phyloP scores from a whole-genome alignment of 2,113 vertebrate species.

The Pachypanchax playfairii region DNA sequence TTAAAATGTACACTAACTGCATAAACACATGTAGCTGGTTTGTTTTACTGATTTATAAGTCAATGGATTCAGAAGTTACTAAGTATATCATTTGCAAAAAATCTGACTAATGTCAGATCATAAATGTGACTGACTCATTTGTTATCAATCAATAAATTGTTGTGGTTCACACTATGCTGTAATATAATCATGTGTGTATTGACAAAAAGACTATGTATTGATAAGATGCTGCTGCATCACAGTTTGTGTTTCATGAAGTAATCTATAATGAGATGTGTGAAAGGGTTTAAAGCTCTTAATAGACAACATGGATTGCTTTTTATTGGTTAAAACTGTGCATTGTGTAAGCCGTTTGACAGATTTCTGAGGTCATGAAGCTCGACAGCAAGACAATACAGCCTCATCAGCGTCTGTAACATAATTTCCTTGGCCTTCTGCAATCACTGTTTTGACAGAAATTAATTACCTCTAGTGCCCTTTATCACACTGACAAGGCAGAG shows the following conservation, averaged over 20 bases:
- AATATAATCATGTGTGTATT: slow-evolving; percentile 2
- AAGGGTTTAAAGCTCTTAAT: slow-evolving; percentile 1
- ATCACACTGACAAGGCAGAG: slow-evolving; percentile 50
- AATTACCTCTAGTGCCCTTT: slow-evolving; percentile 63
- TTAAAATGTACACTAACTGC: too few species aligned
- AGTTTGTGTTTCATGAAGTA: not conserved
- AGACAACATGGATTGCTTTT: slow-evolving; percentile 8
- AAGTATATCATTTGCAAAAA: not conserved
- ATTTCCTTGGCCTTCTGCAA: slow-evolving; percentile 22
- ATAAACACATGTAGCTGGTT: not conserved
- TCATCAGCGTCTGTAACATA: slow-evolving; percentile 38
- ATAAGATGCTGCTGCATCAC: not conserved
- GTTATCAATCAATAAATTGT: slow-evolving; percentile 14
- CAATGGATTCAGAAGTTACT: not conserved
- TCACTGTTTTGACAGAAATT: slow-evolving; percentile 57
- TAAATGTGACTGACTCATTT: not conserved
- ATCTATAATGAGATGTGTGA: not conserved
- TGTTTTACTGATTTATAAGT: not conserved
- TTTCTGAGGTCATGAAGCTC: slow-evolving; percentile 45
- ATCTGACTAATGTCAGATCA: not conserved
- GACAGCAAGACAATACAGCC: slow-evolving; percentile 30
- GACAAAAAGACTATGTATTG: not conserved
- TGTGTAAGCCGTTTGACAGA: slow-evolving; percentile 20
- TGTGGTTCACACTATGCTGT: slow-evolving; percentile 3
- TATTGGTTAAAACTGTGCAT: slow-evolving; percentile 36